Conservation (phyloP, 2,113 vertebrate genomes). For the Lucifuga dentata region DNA sequence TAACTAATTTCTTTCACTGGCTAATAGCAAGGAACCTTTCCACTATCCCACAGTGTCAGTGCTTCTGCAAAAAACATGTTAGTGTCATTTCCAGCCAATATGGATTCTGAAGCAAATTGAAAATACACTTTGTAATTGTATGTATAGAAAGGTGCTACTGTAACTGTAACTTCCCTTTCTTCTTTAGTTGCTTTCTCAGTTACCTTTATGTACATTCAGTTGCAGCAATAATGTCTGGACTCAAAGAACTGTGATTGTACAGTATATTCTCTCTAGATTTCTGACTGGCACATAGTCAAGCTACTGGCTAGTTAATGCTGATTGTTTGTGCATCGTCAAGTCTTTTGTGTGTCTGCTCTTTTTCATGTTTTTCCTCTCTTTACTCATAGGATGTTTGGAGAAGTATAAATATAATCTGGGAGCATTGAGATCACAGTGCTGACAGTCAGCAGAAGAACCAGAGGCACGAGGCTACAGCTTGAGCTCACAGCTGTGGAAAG, state of each 20-base stretch:
- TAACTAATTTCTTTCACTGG: too few species aligned
- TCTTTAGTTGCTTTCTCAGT: not conserved
- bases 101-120: too few species aligned
- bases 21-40: too few species aligned
- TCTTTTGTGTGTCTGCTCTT: constrained; percentile 51
- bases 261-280: constrained; percentile 15
- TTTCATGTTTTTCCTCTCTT: constrained; percentile 5
- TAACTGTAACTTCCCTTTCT: too few species aligned
- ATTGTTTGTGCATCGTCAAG: constrained; percentile 62
- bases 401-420: constrained; percentile 51
- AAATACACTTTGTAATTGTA: too few species aligned
- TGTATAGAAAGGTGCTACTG: not conserved
- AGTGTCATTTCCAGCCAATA: too few species aligned
- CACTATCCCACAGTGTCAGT: too few species aligned
- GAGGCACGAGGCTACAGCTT: constrained; percentile 58
- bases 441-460: constrained; percentile 65
- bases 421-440: constrained; percentile 51
- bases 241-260: constrained; percentile 10
- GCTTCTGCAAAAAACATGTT: too few species aligned
- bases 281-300: constrained; percentile 25
- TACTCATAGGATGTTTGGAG: constrained; percentile 57
- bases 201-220: not conserved
- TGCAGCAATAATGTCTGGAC: not conserved
- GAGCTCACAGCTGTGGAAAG: constrained; percentile 76
- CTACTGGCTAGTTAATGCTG: constrained; percentile 47